Base-by-base conservation (phyloP, 2,797 vertebrate species). In the Molothrus aeneus region DNA sequence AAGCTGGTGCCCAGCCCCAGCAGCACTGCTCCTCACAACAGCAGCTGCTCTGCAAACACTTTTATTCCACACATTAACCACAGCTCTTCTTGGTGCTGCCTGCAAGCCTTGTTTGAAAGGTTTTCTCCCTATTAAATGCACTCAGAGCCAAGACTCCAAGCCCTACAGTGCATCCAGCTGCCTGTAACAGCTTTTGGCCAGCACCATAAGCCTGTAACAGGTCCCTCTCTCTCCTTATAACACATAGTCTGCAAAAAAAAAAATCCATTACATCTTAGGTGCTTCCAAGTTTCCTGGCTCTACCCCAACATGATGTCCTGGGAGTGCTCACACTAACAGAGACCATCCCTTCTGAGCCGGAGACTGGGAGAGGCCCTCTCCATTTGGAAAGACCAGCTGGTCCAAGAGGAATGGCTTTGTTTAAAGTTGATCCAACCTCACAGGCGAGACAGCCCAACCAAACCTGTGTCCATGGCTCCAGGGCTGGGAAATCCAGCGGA, bases 401-500 rank as follows among this genome's bases (percentile, higher is more conserved):
- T 74, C 96, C 94, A 91, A 81, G 77, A 94, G 86, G 45, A 85
- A 93, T 18, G 81, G 89, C 77, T 94, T 78, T 42, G 75, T 90
- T 92, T 93, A 73, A 94, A 93, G 94, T 36, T 48, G 81, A 96
- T 93, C 95, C 96, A 94, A 97, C 24, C 86, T 77, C 96, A 75
- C 13, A 96, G 90, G 92, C 74, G 6, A 94, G 96, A 95, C 90
- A 89, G 74, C 45, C 79, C 95, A 95, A 93, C 65, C 93, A 94
- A 90, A 93, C 71, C 78, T 26, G 64, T 0, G 68, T 51, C 91
- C 68, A 1, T 92, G 64, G 93, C 95, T 56, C 68, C 66, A 2
- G 92, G 94, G 95, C 92, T 97, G 95, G 93, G 95, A 97, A 97
- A 97, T 77, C 87, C 74, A 95, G 91, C 0, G 0, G 91, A 78